phyloP scores from a whole-genome alignment of 2,113 vertebrate genomes.

The Riparia riparia region DNA sequence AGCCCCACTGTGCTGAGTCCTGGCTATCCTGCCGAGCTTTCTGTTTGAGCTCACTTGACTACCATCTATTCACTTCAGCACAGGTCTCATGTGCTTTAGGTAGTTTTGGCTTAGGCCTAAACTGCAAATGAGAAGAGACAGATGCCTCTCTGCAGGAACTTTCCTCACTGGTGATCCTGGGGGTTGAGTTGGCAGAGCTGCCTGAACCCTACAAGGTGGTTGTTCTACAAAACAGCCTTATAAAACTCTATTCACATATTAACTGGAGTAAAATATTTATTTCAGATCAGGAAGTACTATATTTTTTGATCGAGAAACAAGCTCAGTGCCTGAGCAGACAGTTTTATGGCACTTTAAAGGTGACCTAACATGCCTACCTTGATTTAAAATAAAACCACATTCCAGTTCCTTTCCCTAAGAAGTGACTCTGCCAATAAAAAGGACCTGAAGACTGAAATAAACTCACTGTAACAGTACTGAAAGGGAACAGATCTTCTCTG shows the following conservation, averaged over 20 bases:
- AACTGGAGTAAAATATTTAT: background rate
- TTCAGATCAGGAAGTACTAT: background rate
- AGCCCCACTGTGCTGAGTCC: background rate
- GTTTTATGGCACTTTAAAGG: background rate
- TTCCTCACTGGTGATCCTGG: background rate
- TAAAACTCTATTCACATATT: background rate
- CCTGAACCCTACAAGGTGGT: background rate
- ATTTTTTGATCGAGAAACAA: background rate
- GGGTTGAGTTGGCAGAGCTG: background rate
- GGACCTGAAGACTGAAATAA: background rate
- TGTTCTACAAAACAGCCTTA: background rate
- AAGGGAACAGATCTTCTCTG: background rate
- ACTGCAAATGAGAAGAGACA: slow-evolving; percentile 23
- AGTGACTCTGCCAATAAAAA: background rate
- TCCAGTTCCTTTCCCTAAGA: background rate
- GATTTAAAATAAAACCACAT: background rate
- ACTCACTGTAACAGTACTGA: background rate
- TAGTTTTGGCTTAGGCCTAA: slow-evolving; percentile 20
- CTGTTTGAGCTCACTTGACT: background rate
- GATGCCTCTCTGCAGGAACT: slow-evolving; percentile 46
- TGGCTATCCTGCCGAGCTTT: background rate
- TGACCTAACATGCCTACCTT: background rate
- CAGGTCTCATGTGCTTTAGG: background rate
- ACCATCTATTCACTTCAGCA: background rate
- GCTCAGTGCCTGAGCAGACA: background rate